These are phyloP conservation scores for Rissa tridactyla DNA, from an alignment of 2,113 vertebrate species.

Conservation along the genomic window DNA sequence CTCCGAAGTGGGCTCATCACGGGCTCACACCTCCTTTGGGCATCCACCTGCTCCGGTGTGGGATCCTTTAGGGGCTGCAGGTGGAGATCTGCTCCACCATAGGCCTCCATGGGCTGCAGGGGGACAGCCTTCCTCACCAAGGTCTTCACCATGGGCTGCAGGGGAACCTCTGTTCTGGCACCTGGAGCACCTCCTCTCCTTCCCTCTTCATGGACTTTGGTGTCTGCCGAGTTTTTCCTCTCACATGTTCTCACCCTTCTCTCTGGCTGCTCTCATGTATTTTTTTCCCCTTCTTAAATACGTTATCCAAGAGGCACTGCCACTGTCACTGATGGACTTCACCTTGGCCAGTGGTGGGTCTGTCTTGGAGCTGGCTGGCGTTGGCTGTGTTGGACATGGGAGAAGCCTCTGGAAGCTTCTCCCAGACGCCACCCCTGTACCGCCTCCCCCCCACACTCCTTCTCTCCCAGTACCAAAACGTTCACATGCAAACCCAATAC, in stretches of 20 bases:
- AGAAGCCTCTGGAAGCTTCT: not conserved
- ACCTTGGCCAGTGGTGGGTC: not conserved
- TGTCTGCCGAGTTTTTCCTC: not conserved
- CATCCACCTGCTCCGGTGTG: not conserved
- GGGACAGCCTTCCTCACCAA: not conserved
- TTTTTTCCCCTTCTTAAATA: not conserved
- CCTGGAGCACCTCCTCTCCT: not conserved
- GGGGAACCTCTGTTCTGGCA: not conserved
- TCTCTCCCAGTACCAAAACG: not conserved
- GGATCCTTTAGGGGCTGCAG: not conserved
- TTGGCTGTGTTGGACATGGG: not conserved
- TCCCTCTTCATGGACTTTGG: not conserved
- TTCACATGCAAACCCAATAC: not conserved
- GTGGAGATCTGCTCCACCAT: no score
- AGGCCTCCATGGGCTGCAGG: not conserved
- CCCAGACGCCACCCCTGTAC: not conserved
- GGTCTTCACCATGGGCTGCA: not conserved
- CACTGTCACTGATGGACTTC: not conserved
- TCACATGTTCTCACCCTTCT: not conserved
- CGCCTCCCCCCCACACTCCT: no score
- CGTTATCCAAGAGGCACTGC: not conserved
- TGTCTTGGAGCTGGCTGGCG: not conserved
- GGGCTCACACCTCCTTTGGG: not conserved
- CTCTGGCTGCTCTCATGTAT: not conserved
- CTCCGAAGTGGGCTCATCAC: not conserved